Base-by-base conservation (phyloP, 2,113 vertebrate species). In the Heptranchias perlo region DNA sequence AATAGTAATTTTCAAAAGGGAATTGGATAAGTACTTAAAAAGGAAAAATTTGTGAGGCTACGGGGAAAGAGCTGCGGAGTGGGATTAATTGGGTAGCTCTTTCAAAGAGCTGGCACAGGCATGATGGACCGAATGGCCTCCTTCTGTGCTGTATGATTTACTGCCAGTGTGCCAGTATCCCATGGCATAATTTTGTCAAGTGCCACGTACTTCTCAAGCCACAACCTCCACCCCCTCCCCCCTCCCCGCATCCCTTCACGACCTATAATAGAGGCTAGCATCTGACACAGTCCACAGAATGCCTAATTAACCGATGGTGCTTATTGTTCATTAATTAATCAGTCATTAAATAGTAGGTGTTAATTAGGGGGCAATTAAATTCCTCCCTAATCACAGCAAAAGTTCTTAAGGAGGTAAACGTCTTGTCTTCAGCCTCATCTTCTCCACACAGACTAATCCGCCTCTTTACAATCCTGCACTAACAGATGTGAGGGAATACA, bases 301-400 rank as follows among this genome's bases (percentile, higher is more conserved):
- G 11, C 76, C 16, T 82, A 82, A 82, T 82, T 35, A 91, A n/a
- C 87, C 87, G 49, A 91, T 3, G 23, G 31, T 31, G 49, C 52
- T 89, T 35, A 91, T 16, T 58, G 28, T 58, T 91, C 87, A 58
- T 49, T 91, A 91, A 91, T 91, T 91, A 16, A 54, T 91, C 28
- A 31, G 52, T 58, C 87, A 58, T 91, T 91, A 91, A 49, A 25
- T 21, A 25, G 44, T 47, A 86, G 44, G 11, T 58, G 14, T 31
- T 91, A 91, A 91, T 91, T 91, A 91, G 54, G 87, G 78, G 11
- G 25, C 31, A 91, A 58, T 91, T 28, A 91, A 54, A 35, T 91
- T 91, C 52, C 31, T 16, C 52, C 16, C 87, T n/a, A 35, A 91
- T 58, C 86, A 54, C 28, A 35, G 10, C 86, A 54, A 54, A 52